Conservation (phyloP, 1,140 invertebrate species). For the Pristionchus pacificus region DNA sequence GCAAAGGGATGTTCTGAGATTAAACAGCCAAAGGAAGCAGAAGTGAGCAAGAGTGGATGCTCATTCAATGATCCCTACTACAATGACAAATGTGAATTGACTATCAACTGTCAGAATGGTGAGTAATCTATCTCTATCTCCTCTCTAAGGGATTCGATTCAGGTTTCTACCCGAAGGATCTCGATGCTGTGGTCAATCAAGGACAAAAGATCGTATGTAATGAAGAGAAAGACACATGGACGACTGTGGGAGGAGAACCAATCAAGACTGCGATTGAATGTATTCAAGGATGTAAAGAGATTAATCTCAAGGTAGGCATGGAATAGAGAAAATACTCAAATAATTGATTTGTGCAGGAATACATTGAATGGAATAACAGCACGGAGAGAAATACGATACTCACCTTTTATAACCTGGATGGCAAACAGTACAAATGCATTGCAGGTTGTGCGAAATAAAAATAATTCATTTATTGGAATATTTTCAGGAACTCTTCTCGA, state of each 20-base stretch:
- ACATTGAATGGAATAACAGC: neutral
- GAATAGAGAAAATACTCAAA: neutral
- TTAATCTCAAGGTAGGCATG: neutral
- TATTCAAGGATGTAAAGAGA: neutral
- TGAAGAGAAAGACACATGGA: neutral
- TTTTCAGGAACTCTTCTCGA: neutral
- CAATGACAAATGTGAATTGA: neutral
- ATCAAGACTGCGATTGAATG: neutral
- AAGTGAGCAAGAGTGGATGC: neutral
- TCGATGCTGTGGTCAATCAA: neutral
- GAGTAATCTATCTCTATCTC: too few species aligned
- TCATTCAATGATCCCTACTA: neutral
- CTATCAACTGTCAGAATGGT: neutral
- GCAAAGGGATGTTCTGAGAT: neutral
- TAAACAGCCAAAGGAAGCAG: neutral
- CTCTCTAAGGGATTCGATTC: neutral
- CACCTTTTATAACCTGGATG: neutral
- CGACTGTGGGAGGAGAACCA: neutral
- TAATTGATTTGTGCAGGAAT: neutral
- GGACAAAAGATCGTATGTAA: neutral
- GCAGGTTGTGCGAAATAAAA: too few species aligned
- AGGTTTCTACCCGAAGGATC: neutral
- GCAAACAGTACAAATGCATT: neutral
- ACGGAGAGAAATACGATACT: neutral
- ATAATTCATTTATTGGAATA: too few species aligned